These are phyloP conservation scores for Hydractinia symbiolongicarpus DNA, from an alignment of 30 jellyfish, hydroid and myxozoan species.

Conservation along the genomic window DNA sequence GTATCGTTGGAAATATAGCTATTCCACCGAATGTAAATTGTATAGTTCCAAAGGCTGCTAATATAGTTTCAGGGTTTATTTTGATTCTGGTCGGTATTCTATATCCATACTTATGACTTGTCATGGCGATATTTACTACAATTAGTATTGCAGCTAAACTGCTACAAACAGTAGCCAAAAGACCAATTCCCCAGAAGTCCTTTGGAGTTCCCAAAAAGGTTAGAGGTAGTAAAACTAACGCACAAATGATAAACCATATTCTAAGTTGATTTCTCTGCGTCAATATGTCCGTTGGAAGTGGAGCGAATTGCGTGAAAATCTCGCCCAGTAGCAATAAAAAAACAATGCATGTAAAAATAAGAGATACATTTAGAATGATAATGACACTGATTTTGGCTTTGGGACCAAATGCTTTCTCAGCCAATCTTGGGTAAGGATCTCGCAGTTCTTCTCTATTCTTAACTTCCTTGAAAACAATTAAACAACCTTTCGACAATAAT, in stretches of 20 bases:
- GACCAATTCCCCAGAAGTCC: constrained; percentile 87
- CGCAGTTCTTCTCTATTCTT: constrained; percentile 78
- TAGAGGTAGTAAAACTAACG: constrained; percentile 74
- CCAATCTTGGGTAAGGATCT: constrained; percentile 91
- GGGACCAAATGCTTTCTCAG: constrained; percentile 87
- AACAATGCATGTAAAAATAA: constrained; percentile 63
- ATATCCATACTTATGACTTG: constrained; percentile 50
- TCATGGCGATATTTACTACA: constrained; percentile 67
- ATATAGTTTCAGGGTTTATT: constrained; percentile 42
- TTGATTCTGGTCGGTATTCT: constrained; percentile 57
- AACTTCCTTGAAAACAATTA: constrained; percentile 50
- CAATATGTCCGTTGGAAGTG: constrained; percentile 51
- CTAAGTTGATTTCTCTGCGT: constrained; percentile 71
- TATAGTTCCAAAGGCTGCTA: constrained; percentile 91
- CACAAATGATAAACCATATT: constrained; percentile 85
- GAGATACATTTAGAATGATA: constrained; percentile 54
- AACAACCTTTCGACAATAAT: constrained; percentile 79
- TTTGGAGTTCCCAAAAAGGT: constrained; percentile 95
- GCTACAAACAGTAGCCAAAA: constrained; percentile 89
- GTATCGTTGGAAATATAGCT: constrained; percentile 89
- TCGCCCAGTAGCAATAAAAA: constrained; percentile 86
- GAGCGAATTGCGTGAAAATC: constrained; percentile 65
- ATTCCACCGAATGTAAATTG: constrained; percentile 95
- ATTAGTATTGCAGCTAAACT: constrained; percentile 67
- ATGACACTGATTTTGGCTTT: constrained; percentile 67